Percentiles rank a stretch among this genome's conserved stretches.
Conservation (phyloP, 1,140 invertebrate genomes). For the Euborellia annulipes region DNA sequence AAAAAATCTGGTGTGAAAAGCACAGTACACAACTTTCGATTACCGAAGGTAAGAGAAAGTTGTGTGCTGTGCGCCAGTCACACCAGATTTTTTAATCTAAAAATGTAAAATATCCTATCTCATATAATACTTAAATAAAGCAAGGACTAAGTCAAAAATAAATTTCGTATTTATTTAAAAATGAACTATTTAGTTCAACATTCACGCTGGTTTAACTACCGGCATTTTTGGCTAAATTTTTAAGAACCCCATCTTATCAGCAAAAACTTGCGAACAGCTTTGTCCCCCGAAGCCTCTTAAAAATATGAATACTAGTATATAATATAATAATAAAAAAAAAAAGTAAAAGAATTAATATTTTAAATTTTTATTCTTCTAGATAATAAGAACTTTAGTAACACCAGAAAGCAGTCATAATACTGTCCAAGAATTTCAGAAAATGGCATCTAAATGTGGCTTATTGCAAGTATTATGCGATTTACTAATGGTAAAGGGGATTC, state of each 20-base stretch:
- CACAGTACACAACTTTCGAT: no score
- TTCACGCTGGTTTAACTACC: neutral
- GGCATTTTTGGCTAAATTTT: neutral
- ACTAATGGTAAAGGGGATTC: constrained; percentile 90
- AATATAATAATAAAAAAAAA: neutral
- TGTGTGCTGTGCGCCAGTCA: no score
- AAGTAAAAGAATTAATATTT: constrained; percentile 4
- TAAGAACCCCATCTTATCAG: neutral
- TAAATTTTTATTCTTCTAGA: no score
- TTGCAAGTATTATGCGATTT: constrained; percentile 73
- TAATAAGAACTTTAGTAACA: constrained; percentile 77
- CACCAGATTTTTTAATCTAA: no score
- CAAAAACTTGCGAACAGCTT: neutral
- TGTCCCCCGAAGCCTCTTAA: neutral
- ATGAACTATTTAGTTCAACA: neutral
- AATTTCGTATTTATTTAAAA: neutral
- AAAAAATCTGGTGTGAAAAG: no score
- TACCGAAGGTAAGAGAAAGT: no score
- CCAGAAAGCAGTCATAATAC: constrained; percentile 70
- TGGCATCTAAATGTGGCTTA: constrained; percentile 68
- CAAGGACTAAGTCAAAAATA: no score
- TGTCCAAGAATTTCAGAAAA: constrained; percentile 70
- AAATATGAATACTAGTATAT: neutral
- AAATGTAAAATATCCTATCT: no score
- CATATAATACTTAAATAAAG: no score